Conservation (phyloP, 1,140 invertebrate species). For the Colletes gigas region DNA sequence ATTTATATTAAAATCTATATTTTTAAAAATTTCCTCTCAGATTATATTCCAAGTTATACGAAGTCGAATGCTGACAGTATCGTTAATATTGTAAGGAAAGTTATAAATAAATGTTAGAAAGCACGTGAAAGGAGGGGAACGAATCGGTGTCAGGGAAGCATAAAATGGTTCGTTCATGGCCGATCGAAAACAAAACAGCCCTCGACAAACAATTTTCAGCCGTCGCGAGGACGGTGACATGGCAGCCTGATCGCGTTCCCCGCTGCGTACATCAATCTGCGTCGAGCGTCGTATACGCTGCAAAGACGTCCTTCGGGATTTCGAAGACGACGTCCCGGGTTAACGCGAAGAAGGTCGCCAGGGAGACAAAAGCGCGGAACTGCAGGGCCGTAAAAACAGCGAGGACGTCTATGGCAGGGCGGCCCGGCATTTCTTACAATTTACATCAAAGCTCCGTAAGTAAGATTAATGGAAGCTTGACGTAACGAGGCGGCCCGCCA, state of each 20-base stretch:
- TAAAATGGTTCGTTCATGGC: background rate
- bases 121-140: too few species aligned
- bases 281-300: conserved; percentile 18
- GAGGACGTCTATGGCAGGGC: conserved; percentile 20
- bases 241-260: conserved; percentile 17
- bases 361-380: background rate
- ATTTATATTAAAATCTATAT: too few species aligned
- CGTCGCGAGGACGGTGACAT: background rate
- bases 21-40: too few species aligned
- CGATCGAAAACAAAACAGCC: background rate
- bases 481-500: conserved; percentile 1
- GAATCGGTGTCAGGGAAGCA: too few species aligned
- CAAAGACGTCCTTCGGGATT: conserved; percentile 26
- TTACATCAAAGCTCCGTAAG: conserved; percentile 57
- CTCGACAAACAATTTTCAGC: background rate
- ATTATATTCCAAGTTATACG: too few species aligned
- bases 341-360: conserved; percentile 8
- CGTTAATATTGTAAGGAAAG: too few species aligned
- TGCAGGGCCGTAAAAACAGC: conserved; percentile 37
- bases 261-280: conserved; percentile 36
- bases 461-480: conserved; percentile 59
- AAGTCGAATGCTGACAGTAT: too few species aligned
- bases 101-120: too few species aligned
- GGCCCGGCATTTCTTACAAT: conserved; percentile 52
- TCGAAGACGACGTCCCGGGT: conserved; percentile 2